phyloP scores from a whole-genome alignment of 2,797 vertebrate genomes.

The Phoeniculus purpureus region DNA sequence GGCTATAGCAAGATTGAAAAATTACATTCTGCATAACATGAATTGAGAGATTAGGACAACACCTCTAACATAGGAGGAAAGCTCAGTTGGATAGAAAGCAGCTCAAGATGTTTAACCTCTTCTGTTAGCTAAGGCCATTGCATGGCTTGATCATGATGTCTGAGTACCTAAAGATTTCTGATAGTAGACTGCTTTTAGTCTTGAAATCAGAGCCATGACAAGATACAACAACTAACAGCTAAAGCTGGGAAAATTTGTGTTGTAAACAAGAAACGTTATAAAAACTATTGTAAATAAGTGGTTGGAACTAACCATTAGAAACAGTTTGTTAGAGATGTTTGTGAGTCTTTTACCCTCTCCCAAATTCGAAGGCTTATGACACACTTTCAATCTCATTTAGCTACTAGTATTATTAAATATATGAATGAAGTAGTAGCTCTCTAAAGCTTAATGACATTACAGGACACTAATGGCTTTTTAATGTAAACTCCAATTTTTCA shows the following conservation, averaged over 20 bases:
- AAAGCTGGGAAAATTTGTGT: background rate
- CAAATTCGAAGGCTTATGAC: background rate
- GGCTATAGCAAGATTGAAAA: background rate
- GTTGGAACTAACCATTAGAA: background rate
- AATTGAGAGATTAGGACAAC: background rate
- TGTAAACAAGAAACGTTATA: background rate
- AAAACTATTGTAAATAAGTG: too few species aligned
- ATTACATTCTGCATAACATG: background rate
- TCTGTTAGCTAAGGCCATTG: background rate
- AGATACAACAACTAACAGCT: background rate
- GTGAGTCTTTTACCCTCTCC: background rate
- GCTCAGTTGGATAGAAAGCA: background rate
- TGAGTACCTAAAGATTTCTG: background rate
- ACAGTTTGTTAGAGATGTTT: background rate
- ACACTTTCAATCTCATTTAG: background rate
- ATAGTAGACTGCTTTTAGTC: background rate
- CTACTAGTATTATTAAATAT: constrained; percentile 1
- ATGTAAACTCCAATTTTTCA: constrained; percentile 6
- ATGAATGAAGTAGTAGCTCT: background rate
- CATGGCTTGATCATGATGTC: background rate
- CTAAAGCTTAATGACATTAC: constrained; percentile 22
- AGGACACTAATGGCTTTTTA: background rate
- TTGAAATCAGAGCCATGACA: background rate
- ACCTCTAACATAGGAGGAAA: background rate
- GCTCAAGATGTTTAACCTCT: background rate